Evolutionary conservation across 2,888 invertebrate genomes (phyloP).

Genomic region (Aradus depressus): DNA sequence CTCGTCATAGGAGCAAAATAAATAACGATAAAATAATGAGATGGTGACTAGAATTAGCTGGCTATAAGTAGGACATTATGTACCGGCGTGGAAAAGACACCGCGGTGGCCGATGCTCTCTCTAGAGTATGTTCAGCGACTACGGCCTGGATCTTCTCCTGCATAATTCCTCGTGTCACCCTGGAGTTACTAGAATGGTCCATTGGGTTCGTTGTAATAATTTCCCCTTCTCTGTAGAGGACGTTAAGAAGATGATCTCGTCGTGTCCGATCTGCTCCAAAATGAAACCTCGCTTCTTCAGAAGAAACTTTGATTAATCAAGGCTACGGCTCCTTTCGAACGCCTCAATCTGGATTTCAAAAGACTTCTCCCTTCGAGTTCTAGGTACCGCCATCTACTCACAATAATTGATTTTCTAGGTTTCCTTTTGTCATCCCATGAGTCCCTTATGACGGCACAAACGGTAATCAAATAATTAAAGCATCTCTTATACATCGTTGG

Average conservation of each 20-base stretch:
- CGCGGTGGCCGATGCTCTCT: too few relatives aligned
- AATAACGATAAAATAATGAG: too few relatives aligned
- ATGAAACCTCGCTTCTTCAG: conserved; percentile 25
- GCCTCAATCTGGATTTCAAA: conserved; percentile 24
- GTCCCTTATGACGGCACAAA: too few relatives aligned
- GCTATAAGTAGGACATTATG: too few relatives aligned
- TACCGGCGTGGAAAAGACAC: too few relatives aligned
- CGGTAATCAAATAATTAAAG: too few relatives aligned
- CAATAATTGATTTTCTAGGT: conserved; percentile 24
- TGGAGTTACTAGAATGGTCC: conserved; percentile 23
- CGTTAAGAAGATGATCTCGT: conserved; percentile 17
- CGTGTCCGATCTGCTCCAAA: conserved; percentile 24
- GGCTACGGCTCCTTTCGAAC: conserved; percentile 27
- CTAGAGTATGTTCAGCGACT: too few relatives aligned
- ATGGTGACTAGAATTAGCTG: too few relatives aligned
- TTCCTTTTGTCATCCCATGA: conserved; percentile 21
- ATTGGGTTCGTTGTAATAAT: conserved; percentile 25
- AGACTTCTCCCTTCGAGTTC: conserved; percentile 20
- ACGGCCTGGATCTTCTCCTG: too few relatives aligned
- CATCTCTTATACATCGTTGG: too few relatives aligned
- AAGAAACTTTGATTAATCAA: conserved; percentile 20
- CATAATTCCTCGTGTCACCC: conserved; percentile 26
- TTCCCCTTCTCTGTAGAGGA: conserved; percentile 24
- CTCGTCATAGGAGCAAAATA: too few relatives aligned
- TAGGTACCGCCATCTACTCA: conserved; percentile 19